A percentile compares a stretch with the other conserved stretches of the same genome.
phyloP scores from a whole-genome alignment of 2,888 invertebrate genomes.

The Hartigia nigra region DNA sequence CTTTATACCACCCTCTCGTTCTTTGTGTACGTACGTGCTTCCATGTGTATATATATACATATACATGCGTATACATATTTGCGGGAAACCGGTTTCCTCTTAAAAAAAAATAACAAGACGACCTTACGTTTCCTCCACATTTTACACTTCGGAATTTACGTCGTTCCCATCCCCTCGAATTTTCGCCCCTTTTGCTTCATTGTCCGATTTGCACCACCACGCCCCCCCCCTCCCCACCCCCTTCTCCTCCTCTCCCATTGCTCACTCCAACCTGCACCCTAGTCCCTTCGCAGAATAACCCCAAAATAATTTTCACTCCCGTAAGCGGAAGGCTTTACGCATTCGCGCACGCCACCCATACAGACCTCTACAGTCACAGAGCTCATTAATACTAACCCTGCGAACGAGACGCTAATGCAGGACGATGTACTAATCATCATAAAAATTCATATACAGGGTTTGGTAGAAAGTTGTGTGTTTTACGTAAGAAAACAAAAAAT shows the following conservation, averaged over 20 bases:
- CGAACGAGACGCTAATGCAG: background rate
- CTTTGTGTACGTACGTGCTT: background rate
- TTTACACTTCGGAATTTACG: background rate
- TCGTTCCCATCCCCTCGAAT: background rate
- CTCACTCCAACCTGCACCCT: too few relatives aligned
- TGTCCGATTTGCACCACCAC: background rate
- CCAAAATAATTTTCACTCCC: background rate
- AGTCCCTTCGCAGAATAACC: background rate
- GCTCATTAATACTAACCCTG: background rate
- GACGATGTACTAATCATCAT: background rate
- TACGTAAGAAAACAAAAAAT: background rate
- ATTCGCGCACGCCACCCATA: background rate
- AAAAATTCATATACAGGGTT: background rate
- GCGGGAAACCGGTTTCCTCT: slow-evolving; percentile 60
- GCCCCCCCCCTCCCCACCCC: too few relatives aligned
- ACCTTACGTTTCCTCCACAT: slow-evolving; percentile 42
- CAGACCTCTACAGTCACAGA: background rate
- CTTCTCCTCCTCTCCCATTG: too few relatives aligned
- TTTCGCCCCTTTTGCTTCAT: background rate
- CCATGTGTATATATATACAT: slow-evolving; percentile 4
- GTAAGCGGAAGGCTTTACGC: background rate
- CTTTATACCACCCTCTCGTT: slow-evolving; percentile 5
- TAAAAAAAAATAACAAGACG: slow-evolving; percentile 48
- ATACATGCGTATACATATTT: slow-evolving; percentile 29
- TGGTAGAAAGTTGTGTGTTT: background rate